These are phyloP conservation scores for Phasianus colchicus DNA, from an alignment of 2,113 vertebrate species.

Conservation along the genomic window DNA sequence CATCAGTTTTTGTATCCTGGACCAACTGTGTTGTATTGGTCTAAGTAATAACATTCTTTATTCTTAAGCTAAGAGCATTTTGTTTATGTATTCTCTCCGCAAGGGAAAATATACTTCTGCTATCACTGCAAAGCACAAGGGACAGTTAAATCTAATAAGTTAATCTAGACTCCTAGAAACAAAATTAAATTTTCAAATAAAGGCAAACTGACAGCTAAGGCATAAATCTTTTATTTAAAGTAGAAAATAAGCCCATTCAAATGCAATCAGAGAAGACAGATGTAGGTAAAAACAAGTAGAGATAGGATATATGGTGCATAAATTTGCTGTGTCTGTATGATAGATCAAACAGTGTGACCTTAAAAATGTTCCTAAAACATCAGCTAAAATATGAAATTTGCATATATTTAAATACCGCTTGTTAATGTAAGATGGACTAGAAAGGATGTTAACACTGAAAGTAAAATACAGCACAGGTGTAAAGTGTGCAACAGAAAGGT, in stretches of 20 bases:
- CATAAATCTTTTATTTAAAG: constrained; percentile 86
- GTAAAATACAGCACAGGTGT: background rate
- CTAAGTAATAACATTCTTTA: background rate
- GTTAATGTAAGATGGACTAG: background rate
- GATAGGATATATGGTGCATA: constrained; percentile 39
- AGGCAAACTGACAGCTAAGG: constrained; percentile 77
- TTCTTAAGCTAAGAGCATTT: constrained; percentile 4
- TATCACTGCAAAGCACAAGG: constrained; percentile 51
- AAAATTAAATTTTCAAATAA: constrained; percentile 84
- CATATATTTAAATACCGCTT: constrained; percentile 57
- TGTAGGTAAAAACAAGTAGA: constrained; percentile 73
- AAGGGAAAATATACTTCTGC: constrained; percentile 39
- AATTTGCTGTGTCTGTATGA: constrained; percentile 55
- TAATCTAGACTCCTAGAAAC: constrained; percentile 80
- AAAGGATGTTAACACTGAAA: background rate
- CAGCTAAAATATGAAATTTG: constrained; percentile 55
- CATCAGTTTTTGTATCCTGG: background rate
- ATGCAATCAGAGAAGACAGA: constrained; percentile 79
- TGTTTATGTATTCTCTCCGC: constrained; percentile 46
- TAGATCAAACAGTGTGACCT: constrained; percentile 71
- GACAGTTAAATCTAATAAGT: constrained; percentile 80
- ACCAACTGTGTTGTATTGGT: background rate
- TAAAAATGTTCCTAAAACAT: constrained; percentile 60
- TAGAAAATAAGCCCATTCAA: constrained; percentile 76
- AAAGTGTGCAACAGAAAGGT: constrained; percentile 6